phyloP scores from a whole-genome alignment of 2,797 vertebrate genomes.

The Buphagus erythrorhynchus region DNA sequence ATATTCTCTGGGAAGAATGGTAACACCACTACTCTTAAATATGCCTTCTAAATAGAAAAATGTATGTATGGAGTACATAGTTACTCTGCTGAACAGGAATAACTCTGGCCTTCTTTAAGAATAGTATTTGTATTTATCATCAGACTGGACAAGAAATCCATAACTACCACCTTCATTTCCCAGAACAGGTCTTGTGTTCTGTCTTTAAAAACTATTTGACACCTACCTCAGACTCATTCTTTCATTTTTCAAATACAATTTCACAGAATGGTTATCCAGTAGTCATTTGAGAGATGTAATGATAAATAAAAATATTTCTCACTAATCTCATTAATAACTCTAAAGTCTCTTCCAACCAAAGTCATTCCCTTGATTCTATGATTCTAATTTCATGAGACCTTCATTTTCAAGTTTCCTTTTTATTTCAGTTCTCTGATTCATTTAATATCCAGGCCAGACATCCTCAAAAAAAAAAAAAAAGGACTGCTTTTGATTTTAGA shows the following conservation, averaged over 20 bases:
- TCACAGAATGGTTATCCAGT: constrained; percentile 20
- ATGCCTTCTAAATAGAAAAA: constrained; percentile 38
- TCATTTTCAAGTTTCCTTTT: constrained; percentile 3
- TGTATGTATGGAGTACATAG: background rate
- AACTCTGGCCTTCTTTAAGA: background rate
- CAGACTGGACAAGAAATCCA: background rate
- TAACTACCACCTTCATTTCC: background rate
- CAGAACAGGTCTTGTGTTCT: background rate
- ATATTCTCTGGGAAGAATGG: constrained; percentile 6
- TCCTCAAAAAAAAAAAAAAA: background rate
- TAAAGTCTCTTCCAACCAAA: background rate
- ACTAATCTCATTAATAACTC: background rate
- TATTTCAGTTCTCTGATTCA: background rate
- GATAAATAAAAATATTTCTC: constrained; percentile 51
- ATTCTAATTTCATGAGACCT: background rate
- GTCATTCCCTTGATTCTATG: background rate
- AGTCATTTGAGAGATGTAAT: constrained; percentile 23
- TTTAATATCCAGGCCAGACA: background rate
- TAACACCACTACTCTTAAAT: constrained; percentile 15
- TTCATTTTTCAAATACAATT: constrained; percentile 45
- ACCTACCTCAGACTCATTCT: background rate
- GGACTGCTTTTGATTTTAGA: background rate
- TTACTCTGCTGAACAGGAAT: constrained; percentile 4
- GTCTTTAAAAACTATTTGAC: constrained; percentile 6
- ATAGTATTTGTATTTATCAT: constrained; percentile 38